These are phyloP conservation scores for Carassius gibelio DNA, from an alignment of 2,113 vertebrate species.

Conservation along the genomic window DNA sequence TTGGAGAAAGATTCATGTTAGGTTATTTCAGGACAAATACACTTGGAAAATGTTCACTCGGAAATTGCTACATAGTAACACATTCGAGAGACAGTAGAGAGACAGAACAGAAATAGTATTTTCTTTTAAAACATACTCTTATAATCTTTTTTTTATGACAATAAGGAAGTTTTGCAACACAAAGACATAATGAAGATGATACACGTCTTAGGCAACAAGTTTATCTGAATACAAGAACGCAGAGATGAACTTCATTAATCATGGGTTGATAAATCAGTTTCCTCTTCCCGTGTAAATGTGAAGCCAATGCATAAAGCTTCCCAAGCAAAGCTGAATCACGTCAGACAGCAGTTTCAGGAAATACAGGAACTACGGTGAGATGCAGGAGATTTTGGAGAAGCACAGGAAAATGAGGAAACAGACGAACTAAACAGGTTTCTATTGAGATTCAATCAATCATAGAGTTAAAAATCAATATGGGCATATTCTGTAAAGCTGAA, in stretches of 20 bases:
- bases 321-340: not conserved
- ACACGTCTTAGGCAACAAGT: not conserved
- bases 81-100: too few species aligned
- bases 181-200: not conserved
- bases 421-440: not conserved
- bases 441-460: not conserved
- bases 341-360: not conserved
- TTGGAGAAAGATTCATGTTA: conserved; percentile 1
- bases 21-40: not conserved
- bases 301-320: not conserved
- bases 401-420: not conserved
- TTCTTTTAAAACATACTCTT: too few species aligned
- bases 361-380: not conserved
- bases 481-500: not conserved
- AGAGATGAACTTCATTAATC: not conserved
- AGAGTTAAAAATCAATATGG: not conserved
- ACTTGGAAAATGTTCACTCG: not conserved
- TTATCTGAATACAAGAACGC: not conserved
- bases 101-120: not conserved
- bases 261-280: not conserved
- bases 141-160: too few species aligned
- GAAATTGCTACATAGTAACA: not conserved
- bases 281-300: not conserved
- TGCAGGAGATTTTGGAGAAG: not conserved
- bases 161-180: too few species aligned